Evolutionary conservation across 2,888 invertebrate species (phyloP).

Genomic region (Acleris sparsana): DNA sequence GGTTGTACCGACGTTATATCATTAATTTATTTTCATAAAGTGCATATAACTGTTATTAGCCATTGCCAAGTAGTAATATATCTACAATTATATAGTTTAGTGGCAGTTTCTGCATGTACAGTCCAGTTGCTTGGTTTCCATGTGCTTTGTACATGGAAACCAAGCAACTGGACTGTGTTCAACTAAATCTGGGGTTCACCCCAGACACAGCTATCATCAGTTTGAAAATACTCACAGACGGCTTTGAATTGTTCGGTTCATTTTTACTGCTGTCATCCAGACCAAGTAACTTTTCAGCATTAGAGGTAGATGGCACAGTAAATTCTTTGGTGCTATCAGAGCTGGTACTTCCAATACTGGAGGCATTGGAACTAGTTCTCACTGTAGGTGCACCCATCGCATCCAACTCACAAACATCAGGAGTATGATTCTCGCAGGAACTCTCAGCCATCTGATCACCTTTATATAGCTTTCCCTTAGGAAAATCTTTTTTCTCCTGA

Average conservation of each 20-base stretch:
- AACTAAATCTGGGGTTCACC: background rate
- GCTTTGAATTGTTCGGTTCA: constrained; percentile 58
- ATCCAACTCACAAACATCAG: constrained; percentile 57
- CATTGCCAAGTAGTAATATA: too few relatives aligned
- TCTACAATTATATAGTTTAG: too few relatives aligned
- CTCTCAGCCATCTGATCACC: constrained; percentile 56
- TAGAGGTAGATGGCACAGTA: constrained; percentile 72
- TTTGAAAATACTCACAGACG: constrained; percentile 52
- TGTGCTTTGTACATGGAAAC: too few relatives aligned
- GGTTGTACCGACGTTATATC: too few relatives aligned
- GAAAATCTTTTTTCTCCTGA: constrained; percentile 70
- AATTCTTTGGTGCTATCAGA: constrained; percentile 70
- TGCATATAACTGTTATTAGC: too few relatives aligned
- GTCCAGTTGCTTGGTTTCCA: too few relatives aligned
- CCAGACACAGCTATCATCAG: background rate
- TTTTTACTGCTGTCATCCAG: constrained; percentile 59
- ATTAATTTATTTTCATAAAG: too few relatives aligned
- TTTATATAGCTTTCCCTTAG: constrained; percentile 75
- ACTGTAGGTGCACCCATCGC: constrained; percentile 59
- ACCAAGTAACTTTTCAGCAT: constrained; percentile 72
- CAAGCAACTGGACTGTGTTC: too few relatives aligned
- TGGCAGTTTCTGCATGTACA: too few relatives aligned
- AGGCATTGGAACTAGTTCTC: constrained; percentile 69
- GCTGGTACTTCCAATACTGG: constrained; percentile 68
- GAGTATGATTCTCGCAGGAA: constrained; percentile 54